Conservation (phyloP, 2,888 invertebrate genomes). For the Netelia virgata region DNA sequence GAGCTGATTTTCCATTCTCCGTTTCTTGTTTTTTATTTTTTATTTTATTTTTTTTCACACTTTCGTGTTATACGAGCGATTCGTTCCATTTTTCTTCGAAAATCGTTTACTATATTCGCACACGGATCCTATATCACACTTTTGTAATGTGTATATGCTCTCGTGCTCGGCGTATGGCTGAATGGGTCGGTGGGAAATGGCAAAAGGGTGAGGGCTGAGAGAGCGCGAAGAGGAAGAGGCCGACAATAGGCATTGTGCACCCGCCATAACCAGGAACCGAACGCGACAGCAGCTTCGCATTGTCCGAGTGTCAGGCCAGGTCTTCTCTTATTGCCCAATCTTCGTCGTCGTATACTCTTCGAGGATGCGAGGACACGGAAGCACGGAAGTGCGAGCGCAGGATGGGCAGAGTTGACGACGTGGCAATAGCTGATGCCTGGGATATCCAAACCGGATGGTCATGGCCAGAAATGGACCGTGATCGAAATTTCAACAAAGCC, state of each 20-base stretch:
- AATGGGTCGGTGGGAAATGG: constrained; percentile 41
- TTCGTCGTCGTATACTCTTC: constrained; percentile 65
- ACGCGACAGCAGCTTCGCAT: constrained; percentile 82
- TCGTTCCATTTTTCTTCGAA: constrained; percentile 32
- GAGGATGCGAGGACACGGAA: constrained; percentile 38
- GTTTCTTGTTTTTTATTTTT: background rate
- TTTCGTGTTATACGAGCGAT: constrained; percentile 25
- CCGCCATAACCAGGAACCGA: constrained; percentile 84
- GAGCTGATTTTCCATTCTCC: background rate
- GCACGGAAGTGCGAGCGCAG: constrained; percentile 25
- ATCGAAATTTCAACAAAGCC: background rate
- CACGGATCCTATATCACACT: constrained; percentile 21
- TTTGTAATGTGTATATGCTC: constrained; percentile 28
- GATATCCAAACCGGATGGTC: background rate
- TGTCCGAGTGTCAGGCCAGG: constrained; percentile 83
- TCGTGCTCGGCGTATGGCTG: constrained; percentile 26
- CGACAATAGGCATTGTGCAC: constrained; percentile 84
- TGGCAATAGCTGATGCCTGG: background rate
- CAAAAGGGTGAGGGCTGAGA: constrained; percentile 64
- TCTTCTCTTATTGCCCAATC: constrained; percentile 75
- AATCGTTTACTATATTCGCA: constrained; percentile 17
- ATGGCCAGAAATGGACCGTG: background rate
- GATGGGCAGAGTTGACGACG: constrained; percentile 23
- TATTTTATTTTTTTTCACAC: background rate
- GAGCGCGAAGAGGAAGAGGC: constrained; percentile 75